Evolutionary conservation across 2,113 vertebrate genomes (phyloP).

Genomic region (Aix galericulata): DNA sequence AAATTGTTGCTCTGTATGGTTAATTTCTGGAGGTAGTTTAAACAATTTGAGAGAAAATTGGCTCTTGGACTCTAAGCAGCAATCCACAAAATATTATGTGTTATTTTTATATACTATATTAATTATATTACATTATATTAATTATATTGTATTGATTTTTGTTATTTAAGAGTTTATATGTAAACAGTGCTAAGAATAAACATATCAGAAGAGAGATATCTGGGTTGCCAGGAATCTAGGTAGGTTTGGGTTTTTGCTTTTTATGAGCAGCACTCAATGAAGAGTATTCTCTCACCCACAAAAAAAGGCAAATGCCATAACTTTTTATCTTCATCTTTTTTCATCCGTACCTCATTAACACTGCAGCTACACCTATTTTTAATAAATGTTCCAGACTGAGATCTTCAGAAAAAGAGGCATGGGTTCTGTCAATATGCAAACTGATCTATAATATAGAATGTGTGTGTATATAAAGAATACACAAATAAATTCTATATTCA

Average conservation of each 20-base stretch:
- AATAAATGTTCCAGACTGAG: neutral
- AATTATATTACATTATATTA: no score
- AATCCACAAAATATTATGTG: neutral
- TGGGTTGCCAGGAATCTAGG: neutral
- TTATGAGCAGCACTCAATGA: neutral
- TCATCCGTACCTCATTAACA: neutral
- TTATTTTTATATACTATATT: no score
- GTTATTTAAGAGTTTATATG: neutral
- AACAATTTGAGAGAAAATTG: neutral
- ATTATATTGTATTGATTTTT: neutral
- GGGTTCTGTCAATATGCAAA: neutral
- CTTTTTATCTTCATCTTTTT: neutral
- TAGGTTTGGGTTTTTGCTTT: neutral
- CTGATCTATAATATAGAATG: neutral
- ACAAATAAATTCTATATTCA: neutral
- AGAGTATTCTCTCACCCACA: neutral
- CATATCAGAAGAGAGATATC: neutral
- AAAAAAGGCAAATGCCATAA: neutral
- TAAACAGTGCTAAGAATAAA: neutral
- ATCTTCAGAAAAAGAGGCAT: neutral
- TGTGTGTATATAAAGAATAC: neutral
- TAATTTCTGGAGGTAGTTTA: neutral
- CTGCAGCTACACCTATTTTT: neutral
- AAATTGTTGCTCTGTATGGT: neutral
- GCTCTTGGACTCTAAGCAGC: neutral